phyloP scores from a whole-genome alignment of 2,888 invertebrate species.

The Netelia fuscicornis region DNA sequence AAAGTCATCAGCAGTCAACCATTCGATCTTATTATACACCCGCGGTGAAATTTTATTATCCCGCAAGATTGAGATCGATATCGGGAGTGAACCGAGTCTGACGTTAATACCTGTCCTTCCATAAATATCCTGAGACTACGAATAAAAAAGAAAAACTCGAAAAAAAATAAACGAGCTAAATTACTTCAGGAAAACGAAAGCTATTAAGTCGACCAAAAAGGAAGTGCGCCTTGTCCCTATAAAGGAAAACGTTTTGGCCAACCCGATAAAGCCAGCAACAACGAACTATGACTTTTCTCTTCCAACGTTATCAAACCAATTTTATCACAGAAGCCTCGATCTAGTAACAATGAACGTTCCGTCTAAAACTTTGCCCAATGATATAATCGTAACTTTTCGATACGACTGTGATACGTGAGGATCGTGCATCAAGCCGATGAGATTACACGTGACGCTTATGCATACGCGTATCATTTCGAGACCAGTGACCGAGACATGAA shows the following conservation, averaged over 20 bases:
- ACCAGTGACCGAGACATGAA: neutral
- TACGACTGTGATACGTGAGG: neutral
- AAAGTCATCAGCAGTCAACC: constrained; percentile 48
- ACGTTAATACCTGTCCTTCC: neutral
- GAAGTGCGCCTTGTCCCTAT: too few relatives aligned
- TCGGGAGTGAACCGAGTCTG: neutral
- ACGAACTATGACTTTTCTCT: too few relatives aligned
- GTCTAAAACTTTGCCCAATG: neutral
- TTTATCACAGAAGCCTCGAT: too few relatives aligned
- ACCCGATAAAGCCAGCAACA: too few relatives aligned
- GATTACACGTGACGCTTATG: neutral
- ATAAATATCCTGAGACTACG: neutral
- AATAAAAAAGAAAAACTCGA: neutral
- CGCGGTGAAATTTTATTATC: constrained; percentile 26
- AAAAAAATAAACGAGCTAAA: neutral
- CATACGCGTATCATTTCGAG: neutral
- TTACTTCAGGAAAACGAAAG: neutral
- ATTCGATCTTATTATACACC: constrained; percentile 54
- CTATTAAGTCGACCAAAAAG: neutral
- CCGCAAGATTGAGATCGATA: constrained; percentile 25
- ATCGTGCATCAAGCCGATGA: neutral
- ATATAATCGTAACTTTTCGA: neutral
- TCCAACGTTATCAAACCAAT: too few relatives aligned
- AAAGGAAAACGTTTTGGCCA: too few relatives aligned
- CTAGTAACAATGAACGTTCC: too few relatives aligned